Base-by-base conservation (phyloP, 2,113 vertebrate genomes). In the Eptatretus burgeri region DNA sequence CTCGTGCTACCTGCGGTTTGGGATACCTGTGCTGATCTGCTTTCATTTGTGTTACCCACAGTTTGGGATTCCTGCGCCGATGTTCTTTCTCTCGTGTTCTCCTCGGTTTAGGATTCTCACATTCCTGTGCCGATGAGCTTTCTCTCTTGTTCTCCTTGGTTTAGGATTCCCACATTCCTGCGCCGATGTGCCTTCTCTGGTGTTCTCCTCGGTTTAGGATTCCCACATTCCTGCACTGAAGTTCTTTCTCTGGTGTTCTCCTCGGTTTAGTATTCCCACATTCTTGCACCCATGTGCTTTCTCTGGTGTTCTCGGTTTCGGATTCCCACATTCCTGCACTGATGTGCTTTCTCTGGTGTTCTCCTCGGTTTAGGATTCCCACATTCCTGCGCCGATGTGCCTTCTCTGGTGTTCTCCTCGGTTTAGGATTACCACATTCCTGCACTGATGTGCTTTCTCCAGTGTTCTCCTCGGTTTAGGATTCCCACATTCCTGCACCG, bases 271-370 rank as follows among this genome's bases (percentile, higher is more conserved):
- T 3, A 41, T 41, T 41, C 27, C 27, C 27, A 41, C 27, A 41
- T 41, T 41, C 69, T 66, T 27, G 70, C 69, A 73, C 72, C 68
- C 75, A 60, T 18, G 18, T 16, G 5, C 53, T 70, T 71, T 63
- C 68, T 67, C 68, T 68, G 3, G 27, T 41, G 27, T 41, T 41
- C 51, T 64, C 41, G n/a, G 11, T 52, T 53, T 63, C 56, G 52
- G 63, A 64, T 72, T 72, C 65, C 66, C 51, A 66, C 65, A 67
- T 69, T 70, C 69, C 67, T 27, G 70, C 69, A 73, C 72, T 68
- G 75, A 60, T 5, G 27, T 41, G 3, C 27, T 41, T 7, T 41
- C 3, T 5, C 27, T 41, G 3, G 27, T 41, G 7, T 41, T 41
- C 3, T 7, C 3, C 27, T 5, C 27, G 27, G 27, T 41, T 41